Conservation (phyloP, 1,140 invertebrate species). For the Halictus rubicundus region DNA sequence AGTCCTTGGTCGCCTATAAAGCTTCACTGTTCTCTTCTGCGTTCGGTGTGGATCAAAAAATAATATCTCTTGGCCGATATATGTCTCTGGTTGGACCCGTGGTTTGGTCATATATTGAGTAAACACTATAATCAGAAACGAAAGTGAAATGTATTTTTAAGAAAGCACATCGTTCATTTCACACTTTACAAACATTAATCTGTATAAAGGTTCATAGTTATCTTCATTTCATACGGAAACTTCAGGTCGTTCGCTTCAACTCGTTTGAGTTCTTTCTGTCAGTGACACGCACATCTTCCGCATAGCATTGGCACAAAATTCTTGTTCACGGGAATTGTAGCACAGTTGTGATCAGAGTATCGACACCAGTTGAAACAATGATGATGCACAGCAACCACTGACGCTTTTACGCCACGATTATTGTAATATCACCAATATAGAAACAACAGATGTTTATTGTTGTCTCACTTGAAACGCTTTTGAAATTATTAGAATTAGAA, state of each 20-base stretch:
- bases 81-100: too few relatives aligned
- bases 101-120: too few relatives aligned
- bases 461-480: slow-evolving; percentile 22
- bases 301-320: not conserved
- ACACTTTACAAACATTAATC: too few relatives aligned
- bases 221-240: not conserved
- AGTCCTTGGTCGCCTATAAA: too few relatives aligned
- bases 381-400: slow-evolving; percentile 16
- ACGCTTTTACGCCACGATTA: slow-evolving; percentile 13
- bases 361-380: not conserved
- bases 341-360: too few relatives aligned
- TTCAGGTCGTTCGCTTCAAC: slow-evolving; percentile 4
- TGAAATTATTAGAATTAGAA: not conserved
- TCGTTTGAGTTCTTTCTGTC: not conserved
- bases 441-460: slow-evolving; percentile 4
- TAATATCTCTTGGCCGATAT: too few relatives aligned
- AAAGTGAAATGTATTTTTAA: too few relatives aligned
- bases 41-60: too few relatives aligned
- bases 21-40: too few relatives aligned
- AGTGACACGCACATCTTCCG: slow-evolving; percentile 4
- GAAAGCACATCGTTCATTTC: too few relatives aligned
- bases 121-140: too few relatives aligned
- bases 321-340: not conserved
- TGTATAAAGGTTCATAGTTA: not conserved
- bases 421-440: not conserved